These are phyloP conservation scores for Oscarella lobularis DNA, from an alignment of 37 sponge, comb jelly and placozoan species.

Conservation along the genomic window DNA sequence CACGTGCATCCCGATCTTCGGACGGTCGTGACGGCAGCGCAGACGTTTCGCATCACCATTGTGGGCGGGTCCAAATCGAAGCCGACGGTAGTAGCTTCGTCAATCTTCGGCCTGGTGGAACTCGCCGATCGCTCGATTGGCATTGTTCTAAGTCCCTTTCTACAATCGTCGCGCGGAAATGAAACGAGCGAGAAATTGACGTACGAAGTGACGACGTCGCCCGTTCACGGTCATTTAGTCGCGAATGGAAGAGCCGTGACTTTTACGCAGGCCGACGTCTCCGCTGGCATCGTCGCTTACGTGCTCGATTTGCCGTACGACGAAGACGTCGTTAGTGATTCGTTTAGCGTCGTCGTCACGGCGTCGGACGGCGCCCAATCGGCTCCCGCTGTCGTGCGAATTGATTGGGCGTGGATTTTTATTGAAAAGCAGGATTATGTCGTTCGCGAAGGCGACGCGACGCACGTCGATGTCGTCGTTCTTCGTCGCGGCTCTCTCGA, in stretches of 20 bases:
- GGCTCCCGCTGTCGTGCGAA: background rate
- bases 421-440: background rate
- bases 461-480: background rate
- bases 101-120: background rate
- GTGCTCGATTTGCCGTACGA: background rate
- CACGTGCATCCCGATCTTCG: background rate
- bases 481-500: background rate
- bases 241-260: no score
- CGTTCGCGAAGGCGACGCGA: background rate
- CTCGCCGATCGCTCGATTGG: background rate
- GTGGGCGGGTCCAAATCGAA: background rate
- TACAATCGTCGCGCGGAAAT: background rate
- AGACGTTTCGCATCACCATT: background rate
- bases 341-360: background rate
- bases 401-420: background rate
- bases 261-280: background rate
- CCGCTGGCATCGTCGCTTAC: background rate
- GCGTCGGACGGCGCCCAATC: background rate
- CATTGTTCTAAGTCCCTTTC: background rate
- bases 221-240: background rate
- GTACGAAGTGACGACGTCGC: background rate
- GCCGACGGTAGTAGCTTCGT: background rate
- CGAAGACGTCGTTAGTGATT: background rate
- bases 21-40: background rate
- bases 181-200: background rate